Evolutionary conservation across 2,888 invertebrate species (phyloP).

Genomic region (Mimas tiliae): DNA sequence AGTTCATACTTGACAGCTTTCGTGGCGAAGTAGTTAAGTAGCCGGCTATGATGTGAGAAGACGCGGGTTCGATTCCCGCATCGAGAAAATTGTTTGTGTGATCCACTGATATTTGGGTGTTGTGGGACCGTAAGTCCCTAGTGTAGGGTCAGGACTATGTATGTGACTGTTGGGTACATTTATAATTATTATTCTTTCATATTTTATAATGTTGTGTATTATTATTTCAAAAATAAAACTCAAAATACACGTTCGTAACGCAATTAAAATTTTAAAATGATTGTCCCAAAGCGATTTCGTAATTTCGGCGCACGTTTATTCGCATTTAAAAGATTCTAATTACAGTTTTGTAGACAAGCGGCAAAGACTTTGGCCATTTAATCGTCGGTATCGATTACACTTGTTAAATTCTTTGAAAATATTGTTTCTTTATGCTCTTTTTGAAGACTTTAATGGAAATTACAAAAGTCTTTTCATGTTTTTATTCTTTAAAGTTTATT

Average conservation of each 20-base stretch:
- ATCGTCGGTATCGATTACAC: slow-evolving; percentile 16
- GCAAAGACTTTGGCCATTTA: slow-evolving; percentile 6
- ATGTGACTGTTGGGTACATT: too few species aligned
- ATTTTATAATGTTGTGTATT: too few species aligned
- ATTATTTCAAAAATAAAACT: too few species aligned
- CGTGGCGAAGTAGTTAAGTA: background rate
- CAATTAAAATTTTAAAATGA: too few species aligned
- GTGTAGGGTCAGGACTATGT: too few species aligned
- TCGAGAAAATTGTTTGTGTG: too few species aligned
- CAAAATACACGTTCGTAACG: too few species aligned
- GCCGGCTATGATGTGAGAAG: too few species aligned
- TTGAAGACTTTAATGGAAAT: background rate
- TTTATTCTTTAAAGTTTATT: background rate
- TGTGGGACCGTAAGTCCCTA: too few species aligned
- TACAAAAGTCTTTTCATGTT: background rate
- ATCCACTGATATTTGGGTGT: too few species aligned
- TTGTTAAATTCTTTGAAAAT: slow-evolving; percentile 12
- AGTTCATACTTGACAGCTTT: background rate
- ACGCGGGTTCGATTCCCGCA: too few species aligned
- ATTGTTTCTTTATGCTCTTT: background rate
- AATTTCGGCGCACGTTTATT: slow-evolving; percentile 13
- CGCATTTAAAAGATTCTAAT: slow-evolving; percentile 36
- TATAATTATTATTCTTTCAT: too few species aligned
- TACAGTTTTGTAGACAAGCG: slow-evolving; percentile 26
- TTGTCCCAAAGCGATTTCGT: background rate